phyloP scores from a whole-genome alignment of 1,140 invertebrate genomes.

The Drosophila kurseongensis region DNA sequence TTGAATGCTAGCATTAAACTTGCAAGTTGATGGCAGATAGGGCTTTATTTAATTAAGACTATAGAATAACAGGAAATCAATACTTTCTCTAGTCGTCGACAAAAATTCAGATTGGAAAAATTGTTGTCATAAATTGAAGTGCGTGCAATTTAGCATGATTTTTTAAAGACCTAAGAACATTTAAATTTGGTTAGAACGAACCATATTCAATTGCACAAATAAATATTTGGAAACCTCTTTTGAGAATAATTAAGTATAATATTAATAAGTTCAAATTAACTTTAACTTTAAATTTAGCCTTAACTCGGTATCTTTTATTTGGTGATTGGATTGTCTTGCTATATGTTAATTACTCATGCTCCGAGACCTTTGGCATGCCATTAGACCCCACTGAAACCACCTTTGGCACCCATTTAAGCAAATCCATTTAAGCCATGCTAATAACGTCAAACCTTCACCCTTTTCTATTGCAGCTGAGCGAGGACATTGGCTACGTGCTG shows the following conservation, averaged over 20 bases:
- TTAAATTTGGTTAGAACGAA: too few relatives aligned
- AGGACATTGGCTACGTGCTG: slow-evolving; percentile 98
- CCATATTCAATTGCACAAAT: too few relatives aligned
- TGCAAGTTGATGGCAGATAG: neutral
- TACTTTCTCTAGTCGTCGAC: neutral
- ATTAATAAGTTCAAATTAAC: too few relatives aligned
- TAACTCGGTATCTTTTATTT: too few relatives aligned
- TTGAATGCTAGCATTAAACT: slow-evolving; percentile 1
- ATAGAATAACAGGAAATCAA: neutral
- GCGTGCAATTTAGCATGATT: too few relatives aligned
- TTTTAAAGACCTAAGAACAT: too few relatives aligned
- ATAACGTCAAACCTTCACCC: slow-evolving; percentile 29
- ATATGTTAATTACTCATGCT: too few relatives aligned
- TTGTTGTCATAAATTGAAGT: too few relatives aligned
- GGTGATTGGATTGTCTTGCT: too few relatives aligned
- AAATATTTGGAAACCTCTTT: too few relatives aligned
- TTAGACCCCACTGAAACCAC: neutral
- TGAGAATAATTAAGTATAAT: too few relatives aligned
- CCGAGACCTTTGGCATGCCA: neutral
- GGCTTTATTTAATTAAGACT: slow-evolving; percentile 1
- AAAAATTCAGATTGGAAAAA: neutral
- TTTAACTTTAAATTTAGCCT: too few relatives aligned
- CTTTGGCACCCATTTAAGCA: slow-evolving; percentile 1
- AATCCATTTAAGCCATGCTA: slow-evolving; percentile 9
- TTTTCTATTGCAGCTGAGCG: slow-evolving; percentile 90